Evolutionary conservation across 2,888 invertebrate species (phyloP).

Genomic region (Rhogogaster chlorosoma): DNA sequence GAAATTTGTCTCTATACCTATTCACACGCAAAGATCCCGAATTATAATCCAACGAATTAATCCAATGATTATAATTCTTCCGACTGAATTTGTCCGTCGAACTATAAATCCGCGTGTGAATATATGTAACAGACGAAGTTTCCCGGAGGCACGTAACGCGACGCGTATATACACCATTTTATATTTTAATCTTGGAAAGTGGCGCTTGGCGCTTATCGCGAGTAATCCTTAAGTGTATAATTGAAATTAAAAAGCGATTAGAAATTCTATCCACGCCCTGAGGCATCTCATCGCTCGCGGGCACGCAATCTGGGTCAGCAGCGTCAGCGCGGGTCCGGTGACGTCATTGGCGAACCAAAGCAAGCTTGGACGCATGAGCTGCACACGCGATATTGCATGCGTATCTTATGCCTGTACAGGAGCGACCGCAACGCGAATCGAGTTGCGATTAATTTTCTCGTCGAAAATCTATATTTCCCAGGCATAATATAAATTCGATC

Average conservation of each 20-base stretch:
- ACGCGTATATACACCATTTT: background rate
- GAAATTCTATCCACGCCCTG: conserved; percentile 37
- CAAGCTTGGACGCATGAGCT: background rate
- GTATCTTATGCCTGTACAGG: too few species aligned
- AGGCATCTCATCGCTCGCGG: conserved; percentile 31
- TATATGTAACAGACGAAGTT: background rate
- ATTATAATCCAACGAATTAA: background rate
- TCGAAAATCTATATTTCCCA: too few species aligned
- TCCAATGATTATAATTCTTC: background rate
- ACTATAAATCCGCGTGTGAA: background rate
- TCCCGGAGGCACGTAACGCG: background rate
- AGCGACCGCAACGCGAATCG: background rate
- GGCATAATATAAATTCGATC: too few species aligned
- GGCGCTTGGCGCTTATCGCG: conserved; percentile 5
- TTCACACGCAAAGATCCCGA: background rate
- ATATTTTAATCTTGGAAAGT: background rate
- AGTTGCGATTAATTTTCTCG: background rate
- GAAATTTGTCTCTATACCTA: background rate
- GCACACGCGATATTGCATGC: background rate
- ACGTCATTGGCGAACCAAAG: conserved; percentile 36
- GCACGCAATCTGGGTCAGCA: conserved; percentile 50
- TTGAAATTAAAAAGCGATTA: conserved; percentile 48
- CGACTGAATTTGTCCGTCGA: background rate
- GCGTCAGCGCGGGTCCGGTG: conserved; percentile 41
- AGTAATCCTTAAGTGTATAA: conserved; percentile 15